Base-by-base conservation (phyloP, 1,140 invertebrate species). In the Parasteatoda tepidariorum region DNA sequence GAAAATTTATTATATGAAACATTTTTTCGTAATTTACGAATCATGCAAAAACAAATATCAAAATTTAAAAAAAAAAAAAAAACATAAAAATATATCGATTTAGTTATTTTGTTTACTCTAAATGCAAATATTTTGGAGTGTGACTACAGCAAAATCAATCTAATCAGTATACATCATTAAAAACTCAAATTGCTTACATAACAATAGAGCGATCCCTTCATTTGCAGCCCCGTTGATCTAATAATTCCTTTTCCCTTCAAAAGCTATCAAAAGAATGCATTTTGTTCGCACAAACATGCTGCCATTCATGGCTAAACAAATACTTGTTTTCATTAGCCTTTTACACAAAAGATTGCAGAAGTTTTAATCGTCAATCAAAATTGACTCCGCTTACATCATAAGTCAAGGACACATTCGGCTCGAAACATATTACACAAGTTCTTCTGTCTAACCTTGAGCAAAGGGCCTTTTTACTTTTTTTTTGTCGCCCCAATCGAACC, bases 361-460 rank as follows among this genome's bases (percentile, higher is more conserved):
- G 18, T 41, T 68, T 13, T 73, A 73, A 73, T 73, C 70, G 41
- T 30, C 70, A 73, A 73, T n/a, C 54, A 22, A 73, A 59, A 59
- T 22, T 57, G 48, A 59, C 54, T 73, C 70, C 6, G 48, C 70
- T 75, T 75, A 62, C 73, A 59, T 75, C 57, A 75, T 75, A 75
- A 75, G 57, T 75, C 73, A 75, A 75, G 73, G 73, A 33, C 73
- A 62, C 13, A 62, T 24, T 54, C 41, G 9, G 54, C 55, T 41
- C 31, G 11, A 73, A 73, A 73, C 70, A 73, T 59, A 48, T 73
- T 73, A 59, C 70, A 73, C 48, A 73, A 59, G 22, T 30, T 30
- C 6, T 26, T 24, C 22, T 26, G 11, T 30, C 28, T 61, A 30
- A 30, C 59, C 22, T 30, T 61, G 22, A 24, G 26, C 59, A 61